phyloP scores from a whole-genome alignment of 1,140 invertebrate genomes.

The Halictus rubicundus region DNA sequence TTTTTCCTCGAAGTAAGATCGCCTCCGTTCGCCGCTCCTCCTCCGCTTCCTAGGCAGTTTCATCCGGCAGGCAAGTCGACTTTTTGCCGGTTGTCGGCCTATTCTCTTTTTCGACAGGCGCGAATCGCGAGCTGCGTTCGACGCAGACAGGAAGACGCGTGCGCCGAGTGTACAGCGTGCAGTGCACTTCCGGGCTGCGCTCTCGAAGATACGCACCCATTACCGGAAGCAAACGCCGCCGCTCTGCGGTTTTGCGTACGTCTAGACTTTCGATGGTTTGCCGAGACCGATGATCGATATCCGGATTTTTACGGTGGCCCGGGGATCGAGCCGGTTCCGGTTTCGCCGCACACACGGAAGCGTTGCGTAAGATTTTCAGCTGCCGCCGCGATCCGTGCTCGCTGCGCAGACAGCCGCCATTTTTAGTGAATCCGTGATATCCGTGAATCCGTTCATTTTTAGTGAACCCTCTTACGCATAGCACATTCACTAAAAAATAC shows the following conservation, averaged over 20 bases:
- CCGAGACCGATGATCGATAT: constrained; percentile 41
- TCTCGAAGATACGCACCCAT: background rate
- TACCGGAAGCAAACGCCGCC: constrained; percentile 2
- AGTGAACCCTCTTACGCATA: no score
- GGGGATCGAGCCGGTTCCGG: constrained; percentile 26
- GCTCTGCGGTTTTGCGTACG: constrained; percentile 41
- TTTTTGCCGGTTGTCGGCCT: background rate
- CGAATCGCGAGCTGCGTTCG: background rate
- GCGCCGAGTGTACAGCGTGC: background rate
- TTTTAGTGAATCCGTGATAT: no score
- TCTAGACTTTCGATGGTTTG: constrained; percentile 44
- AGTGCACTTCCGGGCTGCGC: background rate
- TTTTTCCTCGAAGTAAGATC: constrained; percentile 26
- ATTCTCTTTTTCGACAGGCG: constrained; percentile 12
- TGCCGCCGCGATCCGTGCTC: background rate
- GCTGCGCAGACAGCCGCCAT: no score
- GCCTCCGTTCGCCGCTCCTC: constrained; percentile 14
- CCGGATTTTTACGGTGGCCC: constrained; percentile 14
- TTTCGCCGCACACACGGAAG: constrained; percentile 22
- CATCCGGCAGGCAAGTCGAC: constrained; percentile 4
- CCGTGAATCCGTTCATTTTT: no score
- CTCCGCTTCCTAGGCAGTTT: constrained; percentile 8
- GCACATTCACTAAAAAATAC: no score
- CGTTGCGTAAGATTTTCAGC: constrained; percentile 34
- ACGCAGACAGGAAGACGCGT: constrained; percentile 19